Evolutionary conservation across 2,797 vertebrate genomes (phyloP).

Genomic region (Sebastes oblongus): DNA sequence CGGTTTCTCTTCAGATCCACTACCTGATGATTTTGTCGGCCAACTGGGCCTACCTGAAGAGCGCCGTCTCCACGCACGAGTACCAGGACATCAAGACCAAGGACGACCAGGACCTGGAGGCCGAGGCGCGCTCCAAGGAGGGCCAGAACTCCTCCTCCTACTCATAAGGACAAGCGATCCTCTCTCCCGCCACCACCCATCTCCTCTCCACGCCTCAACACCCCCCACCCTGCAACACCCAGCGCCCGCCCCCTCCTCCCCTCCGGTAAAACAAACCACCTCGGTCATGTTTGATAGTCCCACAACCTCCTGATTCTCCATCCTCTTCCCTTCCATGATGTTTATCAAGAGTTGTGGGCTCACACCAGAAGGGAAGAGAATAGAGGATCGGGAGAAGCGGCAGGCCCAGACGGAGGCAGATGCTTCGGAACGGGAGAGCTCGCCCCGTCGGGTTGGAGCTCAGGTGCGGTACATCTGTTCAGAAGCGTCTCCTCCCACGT

Average conservation of each 20-base stretch:
- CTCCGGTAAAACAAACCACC: conserved; percentile 57
- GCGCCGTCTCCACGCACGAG: conserved; percentile 94
- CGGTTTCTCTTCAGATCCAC: conserved; percentile 90
- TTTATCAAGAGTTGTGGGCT: conserved; percentile 35
- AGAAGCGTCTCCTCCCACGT: conserved; percentile 57
- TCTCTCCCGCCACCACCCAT: conserved; percentile 48
- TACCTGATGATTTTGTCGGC: conserved; percentile 99
- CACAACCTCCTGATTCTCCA: conserved; percentile 63
- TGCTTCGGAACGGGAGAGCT: conserved; percentile 61
- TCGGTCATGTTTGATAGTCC: conserved; percentile 64
- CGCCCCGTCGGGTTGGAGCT: conserved; percentile 50
- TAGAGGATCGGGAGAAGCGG: conserved; percentile 56
- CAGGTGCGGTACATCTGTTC: conserved; percentile 54
- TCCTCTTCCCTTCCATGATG: conserved; percentile 56
- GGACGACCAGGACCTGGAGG: conserved; percentile 98
- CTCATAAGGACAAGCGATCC: conserved; percentile 86
- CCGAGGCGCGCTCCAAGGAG: conserved; percentile 98
- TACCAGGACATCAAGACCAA: conserved; percentile 99
- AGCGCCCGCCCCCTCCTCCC: conserved; percentile 35
- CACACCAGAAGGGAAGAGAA: conserved; percentile 52
- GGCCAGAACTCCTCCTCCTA: conserved; percentile 99
- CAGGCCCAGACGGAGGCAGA: conserved; percentile 58
- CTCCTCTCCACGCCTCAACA: conserved; percentile 46
- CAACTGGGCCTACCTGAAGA: conserved; percentile 99
- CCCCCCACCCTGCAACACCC: conserved; percentile 53